Evolutionary conservation across 1,140 invertebrate species (phyloP), one percentile per base, ranked within the genome.

Genomic region (Gryon sp.): DNA sequence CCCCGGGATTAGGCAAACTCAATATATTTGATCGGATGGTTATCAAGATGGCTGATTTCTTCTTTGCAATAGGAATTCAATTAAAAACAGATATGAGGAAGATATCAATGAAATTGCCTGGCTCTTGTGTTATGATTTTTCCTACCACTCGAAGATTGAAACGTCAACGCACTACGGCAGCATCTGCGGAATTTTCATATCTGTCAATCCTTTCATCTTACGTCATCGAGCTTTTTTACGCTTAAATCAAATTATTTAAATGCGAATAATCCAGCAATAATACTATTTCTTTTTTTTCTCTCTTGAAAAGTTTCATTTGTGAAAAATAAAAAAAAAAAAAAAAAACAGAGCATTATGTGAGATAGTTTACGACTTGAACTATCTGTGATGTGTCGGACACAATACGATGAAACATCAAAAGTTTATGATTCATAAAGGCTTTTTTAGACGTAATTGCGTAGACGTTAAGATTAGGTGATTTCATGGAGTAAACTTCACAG

Each of bases 381-480:
- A 68, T 57, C 52, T 45, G 30, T 48, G 19, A 22, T 46, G 40
- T 26, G 20, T 55, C 15, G 32, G 36, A 41, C 59, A 32, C 20
- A 1, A 22, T 36, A 11, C 11, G 26, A 2, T 8, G 36, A 2
- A 12, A 38, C 50, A 57, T 57, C 52, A 57, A 68, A 57, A 57
- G 50, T 57, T 24, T 68, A 68, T 50, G 63, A 40, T 50, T 57
- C 63, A 52, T 70, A 60, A 60, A 53, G 45, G 34, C n/a, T 19
- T 60, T 52, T 52, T 60, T 52, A 60, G 55, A 52, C 50, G 55
- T 43, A 50, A 70, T 70, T 43, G 66, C 53, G 46, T 19, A n/a
- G 14, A 28, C 55, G 24, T 50, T 26, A 38, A 60, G 66, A 60
- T 70, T 70, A 70, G 36, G 16, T 5, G 43, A 50, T 55, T 55